Conservation (phyloP, 2,797 vertebrate species). For the Staurois parvus region DNA sequence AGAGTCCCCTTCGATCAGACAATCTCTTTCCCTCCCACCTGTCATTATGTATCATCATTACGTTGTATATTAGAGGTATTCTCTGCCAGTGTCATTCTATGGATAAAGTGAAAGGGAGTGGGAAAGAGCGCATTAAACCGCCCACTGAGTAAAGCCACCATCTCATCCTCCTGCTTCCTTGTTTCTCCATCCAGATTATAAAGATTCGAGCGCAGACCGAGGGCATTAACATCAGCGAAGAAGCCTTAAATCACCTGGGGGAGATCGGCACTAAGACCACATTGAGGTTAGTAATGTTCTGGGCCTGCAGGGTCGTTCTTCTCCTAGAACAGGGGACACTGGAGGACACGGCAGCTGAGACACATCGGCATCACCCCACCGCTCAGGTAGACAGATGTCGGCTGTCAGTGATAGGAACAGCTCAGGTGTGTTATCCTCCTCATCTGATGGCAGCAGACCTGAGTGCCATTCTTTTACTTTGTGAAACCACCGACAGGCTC, state of each 20-base stretch:
- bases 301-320: neutral
- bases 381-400: slow-evolving; percentile 52
- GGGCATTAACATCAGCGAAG: slow-evolving; percentile 92
- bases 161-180: slow-evolving; percentile 19
- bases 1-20: too few relatives aligned
- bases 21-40: too few relatives aligned
- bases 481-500: neutral
- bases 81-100: too few relatives aligned
- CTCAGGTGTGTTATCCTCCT: slow-evolving; percentile 47
- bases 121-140: neutral
- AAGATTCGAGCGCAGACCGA: slow-evolving; percentile 97
- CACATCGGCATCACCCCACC: neutral
- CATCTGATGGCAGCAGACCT: neutral
- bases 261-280: slow-evolving; percentile 98
- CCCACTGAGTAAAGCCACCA: neutral
- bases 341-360: slow-evolving; percentile 9
- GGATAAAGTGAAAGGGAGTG: neutral
- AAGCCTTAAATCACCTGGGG: slow-evolving; percentile 89
- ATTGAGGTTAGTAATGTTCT: slow-evolving; percentile 82
- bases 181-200: slow-evolving; percentile 84
- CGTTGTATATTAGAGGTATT: neutral
- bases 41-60: too few relatives aligned
- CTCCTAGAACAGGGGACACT: neutral
- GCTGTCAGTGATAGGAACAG: slow-evolving; percentile 41
- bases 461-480: neutral